Conservation (phyloP, 1,140 invertebrate species). For the Chlorops oryzae region DNA sequence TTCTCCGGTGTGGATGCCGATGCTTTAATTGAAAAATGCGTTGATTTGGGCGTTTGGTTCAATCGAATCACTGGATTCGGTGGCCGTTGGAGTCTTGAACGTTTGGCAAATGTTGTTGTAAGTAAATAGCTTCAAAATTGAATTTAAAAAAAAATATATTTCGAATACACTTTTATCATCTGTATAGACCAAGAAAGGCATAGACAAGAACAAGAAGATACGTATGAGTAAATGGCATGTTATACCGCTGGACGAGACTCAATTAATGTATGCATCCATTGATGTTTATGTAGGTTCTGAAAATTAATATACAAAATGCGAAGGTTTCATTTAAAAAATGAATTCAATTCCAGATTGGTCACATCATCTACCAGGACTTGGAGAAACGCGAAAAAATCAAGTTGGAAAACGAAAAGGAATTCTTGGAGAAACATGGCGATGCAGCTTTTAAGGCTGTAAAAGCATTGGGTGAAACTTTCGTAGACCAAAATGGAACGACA, state of each 20-base stretch:
- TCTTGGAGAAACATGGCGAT: slow-evolving; percentile 40
- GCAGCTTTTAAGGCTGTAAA: slow-evolving; percentile 39
- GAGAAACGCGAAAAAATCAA: slow-evolving; percentile 32
- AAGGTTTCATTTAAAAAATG: too few relatives aligned
- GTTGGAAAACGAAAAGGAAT: slow-evolving; percentile 27
- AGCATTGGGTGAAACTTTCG: slow-evolving; percentile 23
- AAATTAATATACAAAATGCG: too few relatives aligned
- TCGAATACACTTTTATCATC: slow-evolving; percentile 37
- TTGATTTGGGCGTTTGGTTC: slow-evolving; percentile 55
- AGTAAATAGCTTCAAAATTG: slow-evolving; percentile 15
- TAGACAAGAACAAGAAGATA: slow-evolving; percentile 55
- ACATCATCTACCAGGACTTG: slow-evolving; percentile 38
- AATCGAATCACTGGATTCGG: slow-evolving; percentile 52
- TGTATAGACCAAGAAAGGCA: slow-evolving; percentile 46
- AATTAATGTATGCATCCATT: slow-evolving; percentile 59
- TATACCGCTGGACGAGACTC: slow-evolving; percentile 52
- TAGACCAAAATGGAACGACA: too few relatives aligned
- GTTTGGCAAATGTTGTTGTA: slow-evolving; percentile 55
- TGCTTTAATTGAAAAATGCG: slow-evolving; percentile 53
- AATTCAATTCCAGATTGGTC: slow-evolving; percentile 31
- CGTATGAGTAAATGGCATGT: slow-evolving; percentile 59
- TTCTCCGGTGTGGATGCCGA: slow-evolving; percentile 54
- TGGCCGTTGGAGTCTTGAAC: slow-evolving; percentile 58
- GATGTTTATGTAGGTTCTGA: slow-evolving; percentile 61
- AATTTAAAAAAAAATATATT: background rate